phyloP scores from a whole-genome alignment of 2,888 invertebrate genomes.

The Chironomus tentans region DNA sequence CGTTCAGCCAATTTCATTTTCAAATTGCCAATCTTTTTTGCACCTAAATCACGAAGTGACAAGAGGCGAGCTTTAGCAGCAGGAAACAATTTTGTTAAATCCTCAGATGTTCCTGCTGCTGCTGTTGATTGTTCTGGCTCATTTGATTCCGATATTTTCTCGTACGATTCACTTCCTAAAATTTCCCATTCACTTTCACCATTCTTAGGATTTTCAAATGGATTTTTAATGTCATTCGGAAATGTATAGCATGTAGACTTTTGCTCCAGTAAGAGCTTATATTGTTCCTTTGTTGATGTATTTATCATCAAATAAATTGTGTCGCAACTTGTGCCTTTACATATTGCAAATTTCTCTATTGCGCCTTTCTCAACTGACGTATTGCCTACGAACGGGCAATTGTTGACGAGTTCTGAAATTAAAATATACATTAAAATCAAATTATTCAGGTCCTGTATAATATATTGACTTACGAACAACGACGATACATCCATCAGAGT shows the following conservation, averaged over 20 bases:
- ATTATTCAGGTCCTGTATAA: not conserved
- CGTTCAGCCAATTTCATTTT: constrained; percentile 52
- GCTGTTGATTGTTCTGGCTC: not conserved
- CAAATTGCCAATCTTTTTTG: constrained; percentile 56
- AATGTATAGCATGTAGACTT: constrained; percentile 64
- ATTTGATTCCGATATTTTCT: not conserved
- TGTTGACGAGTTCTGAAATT: constrained; percentile 35
- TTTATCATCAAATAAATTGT: constrained; percentile 55
- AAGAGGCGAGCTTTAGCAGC: constrained; percentile 49
- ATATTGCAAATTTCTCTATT: constrained; percentile 45
- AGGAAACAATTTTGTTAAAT: constrained; percentile 35
- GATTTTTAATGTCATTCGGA: constrained; percentile 42
- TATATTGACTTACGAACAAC: constrained; percentile 36
- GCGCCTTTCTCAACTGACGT: constrained; percentile 39
- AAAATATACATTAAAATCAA: not conserved
- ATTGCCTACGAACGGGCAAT: constrained; percentile 43
- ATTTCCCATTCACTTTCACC: constrained; percentile 37
- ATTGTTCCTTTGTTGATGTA: constrained; percentile 63
- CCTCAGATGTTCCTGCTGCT: not conserved
- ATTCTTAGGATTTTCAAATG: constrained; percentile 30
- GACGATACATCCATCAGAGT: constrained; percentile 51
- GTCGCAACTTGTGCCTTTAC: constrained; percentile 55
- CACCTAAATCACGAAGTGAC: constrained; percentile 57
- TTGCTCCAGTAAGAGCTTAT: constrained; percentile 73
- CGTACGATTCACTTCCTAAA: constrained; percentile 33